These are phyloP conservation scores for Neotragus moschatus DNA, from an alignment of 2,113 vertebrate genomes.

Conservation along the genomic window DNA sequence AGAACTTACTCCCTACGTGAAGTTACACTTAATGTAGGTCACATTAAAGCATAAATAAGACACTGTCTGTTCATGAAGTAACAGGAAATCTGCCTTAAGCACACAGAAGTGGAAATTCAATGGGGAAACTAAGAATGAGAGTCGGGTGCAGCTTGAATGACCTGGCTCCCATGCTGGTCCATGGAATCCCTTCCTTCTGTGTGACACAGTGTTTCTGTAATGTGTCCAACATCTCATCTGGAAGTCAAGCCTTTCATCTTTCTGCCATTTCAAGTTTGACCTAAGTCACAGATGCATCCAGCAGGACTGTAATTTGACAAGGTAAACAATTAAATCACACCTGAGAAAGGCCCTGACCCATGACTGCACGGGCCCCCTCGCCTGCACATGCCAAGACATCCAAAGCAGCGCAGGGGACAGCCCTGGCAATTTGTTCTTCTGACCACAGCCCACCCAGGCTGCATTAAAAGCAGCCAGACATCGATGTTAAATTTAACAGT, in stretches of 20 bases:
- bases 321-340: constrained; percentile 51
- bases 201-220: background rate
- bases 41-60: background rate
- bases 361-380: background rate
- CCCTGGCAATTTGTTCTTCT: constrained; percentile 23
- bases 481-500: constrained; percentile 70
- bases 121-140: background rate
- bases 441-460: constrained; percentile 80
- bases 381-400: constrained; percentile 37
- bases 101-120: background rate
- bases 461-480: constrained; percentile 67
- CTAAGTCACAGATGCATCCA: background rate
- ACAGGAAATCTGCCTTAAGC: constrained; percentile 22
- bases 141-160: background rate
- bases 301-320: background rate
- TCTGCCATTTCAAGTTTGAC: constrained; percentile 1
- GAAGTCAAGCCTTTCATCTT: constrained; percentile 15
- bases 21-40: background rate
- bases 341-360: constrained; percentile 15
- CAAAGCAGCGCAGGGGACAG: constrained; percentile 44
- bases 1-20: constrained; percentile 1
- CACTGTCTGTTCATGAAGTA: background rate
- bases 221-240: background rate
- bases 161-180: background rate
- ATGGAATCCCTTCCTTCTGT: background rate